These are phyloP conservation scores for Agrotis clavis DNA, from an alignment of 2,888 invertebrate genomes.

Conservation along the genomic window DNA sequence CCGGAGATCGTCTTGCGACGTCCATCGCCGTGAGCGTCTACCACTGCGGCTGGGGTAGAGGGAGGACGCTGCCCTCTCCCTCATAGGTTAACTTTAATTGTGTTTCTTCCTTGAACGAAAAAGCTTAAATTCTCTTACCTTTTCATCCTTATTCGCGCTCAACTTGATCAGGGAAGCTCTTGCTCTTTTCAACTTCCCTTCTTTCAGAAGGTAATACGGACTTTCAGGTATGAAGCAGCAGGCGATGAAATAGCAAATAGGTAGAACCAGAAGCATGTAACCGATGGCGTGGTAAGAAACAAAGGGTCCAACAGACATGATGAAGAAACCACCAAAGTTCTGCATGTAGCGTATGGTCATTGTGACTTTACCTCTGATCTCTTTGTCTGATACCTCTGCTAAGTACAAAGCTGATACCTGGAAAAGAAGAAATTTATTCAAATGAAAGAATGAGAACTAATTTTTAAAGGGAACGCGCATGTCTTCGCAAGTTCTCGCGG, in stretches of 20 bases:
- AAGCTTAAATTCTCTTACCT: slow-evolving; percentile 65
- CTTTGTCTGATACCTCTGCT: slow-evolving; percentile 86
- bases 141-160: slow-evolving; percentile 77
- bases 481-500: too few species aligned
- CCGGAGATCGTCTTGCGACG: too few species aligned
- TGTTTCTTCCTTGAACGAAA: too few species aligned
- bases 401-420: slow-evolving; percentile 84
- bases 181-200: slow-evolving; percentile 84
- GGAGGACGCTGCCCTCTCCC: too few species aligned
- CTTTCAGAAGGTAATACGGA: slow-evolving; percentile 91
- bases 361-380: slow-evolving; percentile 81
- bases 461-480: too few species aligned
- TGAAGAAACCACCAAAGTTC: slow-evolving; percentile 81
- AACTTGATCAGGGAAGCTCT: slow-evolving; percentile 80
- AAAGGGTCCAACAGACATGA: slow-evolving; percentile 82
- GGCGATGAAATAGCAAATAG: slow-evolving; percentile 83
- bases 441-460: too few species aligned
- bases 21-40: too few species aligned
- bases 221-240: slow-evolving; percentile 92
- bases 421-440: slow-evolving; percentile 47
- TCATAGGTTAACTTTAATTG: too few species aligned
- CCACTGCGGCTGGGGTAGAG: too few species aligned
- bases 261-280: slow-evolving; percentile 83
- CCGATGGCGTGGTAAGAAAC: slow-evolving; percentile 80
- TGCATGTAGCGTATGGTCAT: slow-evolving; percentile 78